Evolutionary conservation across 1,140 invertebrate species (phyloP), one percentile per base, ranked within the genome.

Genomic region (Helicoverpa armigera): DNA sequence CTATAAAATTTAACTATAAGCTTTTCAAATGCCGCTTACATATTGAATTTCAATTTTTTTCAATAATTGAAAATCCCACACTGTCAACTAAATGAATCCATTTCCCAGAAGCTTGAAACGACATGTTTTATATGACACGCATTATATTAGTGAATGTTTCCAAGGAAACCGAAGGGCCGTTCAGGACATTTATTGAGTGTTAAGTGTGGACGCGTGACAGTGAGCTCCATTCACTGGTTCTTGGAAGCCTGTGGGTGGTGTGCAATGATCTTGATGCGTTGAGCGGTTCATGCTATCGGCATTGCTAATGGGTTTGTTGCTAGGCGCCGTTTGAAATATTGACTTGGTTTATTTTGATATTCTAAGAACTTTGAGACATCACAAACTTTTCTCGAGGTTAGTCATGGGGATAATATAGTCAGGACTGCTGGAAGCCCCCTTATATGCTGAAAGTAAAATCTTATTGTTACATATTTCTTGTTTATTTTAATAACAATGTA

Each of bases 141-240:
- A n/a, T 67, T 16, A 48, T 67, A 18, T 67, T 48, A 18, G 63
- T 67, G 35, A 29, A 70, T 70, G 50, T 70, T 70, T 70, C 67
- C 50, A 48, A 29, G 48, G 48, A 53, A 70, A 67, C 16, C 35
- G 11, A 29, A 23, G 10, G 35, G 61, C 14, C 9, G 35, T 2
- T 13, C 14, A 23, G 43, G 43, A 56, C 51, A 10, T 31, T 73
- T 73, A 56, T 73, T 73, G 70, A 31, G 69, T 72, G 69, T 72
- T 72, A 72, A 72, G 51, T 70, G 67, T 13, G 12, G 9, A 18
- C 67, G 53, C 67, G 67, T 72, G 69, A 35, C 35, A 35, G 65
- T 51, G 43, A 18, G 13, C 23, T 10, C 65, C 16, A 50, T 69
- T 69, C 7, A 69, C 3, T 43, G 11, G 9, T 69, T 69, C 65